phyloP scores from a whole-genome alignment of 37 sponge, comb jelly and placozoan species.

The Geodia barretti region DNA sequence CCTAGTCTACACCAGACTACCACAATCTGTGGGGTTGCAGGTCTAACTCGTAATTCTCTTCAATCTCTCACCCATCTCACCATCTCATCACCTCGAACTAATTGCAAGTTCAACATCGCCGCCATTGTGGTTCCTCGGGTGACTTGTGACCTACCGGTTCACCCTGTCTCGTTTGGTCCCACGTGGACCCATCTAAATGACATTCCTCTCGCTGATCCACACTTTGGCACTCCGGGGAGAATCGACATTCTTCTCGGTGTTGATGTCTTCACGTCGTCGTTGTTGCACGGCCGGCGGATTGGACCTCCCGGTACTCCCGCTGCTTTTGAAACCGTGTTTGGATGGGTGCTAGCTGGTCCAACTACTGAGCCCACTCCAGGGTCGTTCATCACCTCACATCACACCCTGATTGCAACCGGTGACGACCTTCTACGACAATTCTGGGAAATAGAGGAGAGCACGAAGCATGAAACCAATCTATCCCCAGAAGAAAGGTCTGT shows the following conservation, averaged over 20 bases:
- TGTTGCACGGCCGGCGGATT: slow-evolving; percentile 32
- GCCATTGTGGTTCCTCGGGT: slow-evolving; percentile 10
- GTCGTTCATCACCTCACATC: not conserved
- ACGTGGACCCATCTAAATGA: too few species aligned
- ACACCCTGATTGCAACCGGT: slow-evolving; percentile 16
- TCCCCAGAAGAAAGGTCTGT: slow-evolving; percentile 21
- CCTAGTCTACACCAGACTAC: not conserved
- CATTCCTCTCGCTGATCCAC: slow-evolving; percentile 15
- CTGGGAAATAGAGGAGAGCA: slow-evolving; percentile 35
- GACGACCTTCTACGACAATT: slow-evolving; percentile 15
- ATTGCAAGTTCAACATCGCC: slow-evolving; percentile 19
- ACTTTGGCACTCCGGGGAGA: slow-evolving; percentile 12
- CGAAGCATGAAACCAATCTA: not conserved
- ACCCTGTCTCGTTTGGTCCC: too few species aligned
- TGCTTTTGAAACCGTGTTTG: slow-evolving; percentile 47
- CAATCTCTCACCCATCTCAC: too few species aligned
- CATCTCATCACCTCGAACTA: too few species aligned
- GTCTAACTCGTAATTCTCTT: not conserved
- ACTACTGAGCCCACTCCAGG: not conserved
- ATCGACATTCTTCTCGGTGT: slow-evolving; percentile 41
- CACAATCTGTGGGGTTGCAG: slow-evolving; percentile 22
- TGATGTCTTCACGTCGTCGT: slow-evolving; percentile 14
- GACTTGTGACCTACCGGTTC: slow-evolving; percentile 2
- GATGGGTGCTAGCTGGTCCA: slow-evolving; percentile 32
- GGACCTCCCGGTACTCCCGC: slow-evolving; percentile 27